A percentile compares a stretch with the other conserved stretches of the same genome.
Conservation (phyloP, 1,140 invertebrate genomes). For the Medauroidea extradentata region DNA sequence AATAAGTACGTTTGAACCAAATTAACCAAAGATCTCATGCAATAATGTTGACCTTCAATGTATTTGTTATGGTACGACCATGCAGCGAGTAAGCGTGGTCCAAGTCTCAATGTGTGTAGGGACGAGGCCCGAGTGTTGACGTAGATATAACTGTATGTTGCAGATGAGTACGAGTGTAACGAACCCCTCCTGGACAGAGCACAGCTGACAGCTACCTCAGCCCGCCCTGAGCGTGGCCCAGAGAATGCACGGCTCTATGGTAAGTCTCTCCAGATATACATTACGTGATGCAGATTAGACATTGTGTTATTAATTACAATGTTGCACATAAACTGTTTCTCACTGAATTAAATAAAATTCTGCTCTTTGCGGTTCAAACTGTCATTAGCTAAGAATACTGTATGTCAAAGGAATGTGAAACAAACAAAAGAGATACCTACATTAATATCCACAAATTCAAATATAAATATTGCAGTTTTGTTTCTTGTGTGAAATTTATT, state of each 20-base stretch:
- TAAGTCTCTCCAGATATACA: conserved; percentile 46
- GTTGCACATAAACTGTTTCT: no score
- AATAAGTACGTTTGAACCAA: no score
- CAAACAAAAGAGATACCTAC: not conserved
- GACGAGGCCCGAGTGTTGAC: no score
- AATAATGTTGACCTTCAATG: no score
- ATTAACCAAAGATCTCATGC: no score
- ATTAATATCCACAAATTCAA: not conserved
- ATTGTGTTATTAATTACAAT: not conserved
- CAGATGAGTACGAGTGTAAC: conserved; percentile 64
- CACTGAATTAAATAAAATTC: not conserved
- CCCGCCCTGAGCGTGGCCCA: conserved; percentile 69
- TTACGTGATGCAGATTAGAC: not conserved
- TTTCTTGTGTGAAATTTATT: no score
- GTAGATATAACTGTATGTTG: no score
- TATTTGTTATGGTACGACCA: no score
- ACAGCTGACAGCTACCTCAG: conserved; percentile 70
- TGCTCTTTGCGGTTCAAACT: not conserved
- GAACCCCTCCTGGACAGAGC: conserved; percentile 68
- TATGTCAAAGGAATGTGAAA: not conserved
- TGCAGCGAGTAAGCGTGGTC: no score
- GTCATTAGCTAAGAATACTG: no score
- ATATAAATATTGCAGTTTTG: no score
- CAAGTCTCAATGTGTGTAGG: no score
- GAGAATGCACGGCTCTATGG: conserved; percentile 76